Base-by-base conservation (phyloP, 2,113 vertebrate genomes). In the Sarotherodon lohbergeri region DNA sequence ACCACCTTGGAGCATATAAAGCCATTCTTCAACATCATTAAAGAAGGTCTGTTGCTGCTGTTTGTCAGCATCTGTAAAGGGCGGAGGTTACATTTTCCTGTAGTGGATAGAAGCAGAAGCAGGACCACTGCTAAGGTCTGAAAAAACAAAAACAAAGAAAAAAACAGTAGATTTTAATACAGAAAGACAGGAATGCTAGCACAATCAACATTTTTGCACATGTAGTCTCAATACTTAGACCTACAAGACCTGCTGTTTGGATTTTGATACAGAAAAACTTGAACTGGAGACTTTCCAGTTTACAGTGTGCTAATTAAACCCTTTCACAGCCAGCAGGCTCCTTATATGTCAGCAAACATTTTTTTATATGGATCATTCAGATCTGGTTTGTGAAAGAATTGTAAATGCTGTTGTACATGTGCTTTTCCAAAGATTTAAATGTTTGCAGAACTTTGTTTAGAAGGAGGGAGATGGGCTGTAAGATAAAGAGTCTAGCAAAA, bases 141-240 rank as follows among this genome's bases (percentile, higher is more conserved):
- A 32, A 32, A 32, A 29, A 76, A 19, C 32, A 63, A 63, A 66
- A 61, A 61, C 9, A 63, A 0, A 19, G 16, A 39, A 41, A 41
- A 11, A 0, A 2, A 2, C 13, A 11, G 34, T 39, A 8, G 43
- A 14, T 27, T 46, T 73, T 6, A 73, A 0, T 46, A 16, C 13
- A 73, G 14, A 46, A 46, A 43, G 39, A 46, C 0, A 73, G 39
- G 68, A 43, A 46, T 73, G 39, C 43, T 32, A 78, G 9, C 2
- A 29, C 24, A 32, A 2, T 32, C 71, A 78, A 32, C 6, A 32
- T 50, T 7, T 78, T 16, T 71, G 1, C 17, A 66, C 17, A 46
- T 32, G 24, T 48, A 50, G 22, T 29, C 43, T 19, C 16, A 19
- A 9, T 50, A 78, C 71, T 78, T 50, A 0, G 3, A 76, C 22